These are phyloP conservation scores for Antrozous pallidus DNA, from an alignment of 2,797 vertebrate genomes.

Conservation along the genomic window DNA sequence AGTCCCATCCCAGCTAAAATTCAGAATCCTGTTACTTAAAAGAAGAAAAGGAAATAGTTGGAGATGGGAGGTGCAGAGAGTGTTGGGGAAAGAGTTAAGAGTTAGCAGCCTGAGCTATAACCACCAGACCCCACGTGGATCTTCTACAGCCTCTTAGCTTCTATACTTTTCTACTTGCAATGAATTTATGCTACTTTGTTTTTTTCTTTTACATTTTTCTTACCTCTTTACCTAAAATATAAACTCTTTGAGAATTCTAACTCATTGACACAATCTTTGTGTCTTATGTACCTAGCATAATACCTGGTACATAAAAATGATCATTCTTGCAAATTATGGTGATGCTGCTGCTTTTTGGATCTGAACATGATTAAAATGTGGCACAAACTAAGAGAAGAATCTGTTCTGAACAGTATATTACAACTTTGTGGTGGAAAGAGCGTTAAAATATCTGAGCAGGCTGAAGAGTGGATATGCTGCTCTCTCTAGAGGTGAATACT, in stretches of 20 bases:
- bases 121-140: not conserved
- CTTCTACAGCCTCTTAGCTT: not conserved
- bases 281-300: not conserved
- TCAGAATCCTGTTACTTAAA: not conserved
- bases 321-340: not conserved
- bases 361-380: not conserved
- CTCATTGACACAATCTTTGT: not conserved
- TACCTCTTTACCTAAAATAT: not conserved
- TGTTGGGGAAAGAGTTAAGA: fast-evolving
- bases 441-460: not conserved
- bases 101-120: not conserved
- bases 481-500: not conserved
- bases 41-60: not conserved
- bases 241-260: not conserved
- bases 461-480: not conserved
- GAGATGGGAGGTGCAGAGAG: not conserved
- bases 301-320: not conserved
- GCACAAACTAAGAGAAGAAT: not conserved
- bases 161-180: not conserved
- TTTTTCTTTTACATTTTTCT: not conserved
- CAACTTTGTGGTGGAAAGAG: not conserved
- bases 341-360: not conserved
- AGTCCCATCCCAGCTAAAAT: not conserved
- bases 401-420: not conserved
- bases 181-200: not conserved